These are phyloP conservation scores for Limnephilus auricula DNA, from an alignment of 2,888 invertebrate species.

Conservation along the genomic window DNA sequence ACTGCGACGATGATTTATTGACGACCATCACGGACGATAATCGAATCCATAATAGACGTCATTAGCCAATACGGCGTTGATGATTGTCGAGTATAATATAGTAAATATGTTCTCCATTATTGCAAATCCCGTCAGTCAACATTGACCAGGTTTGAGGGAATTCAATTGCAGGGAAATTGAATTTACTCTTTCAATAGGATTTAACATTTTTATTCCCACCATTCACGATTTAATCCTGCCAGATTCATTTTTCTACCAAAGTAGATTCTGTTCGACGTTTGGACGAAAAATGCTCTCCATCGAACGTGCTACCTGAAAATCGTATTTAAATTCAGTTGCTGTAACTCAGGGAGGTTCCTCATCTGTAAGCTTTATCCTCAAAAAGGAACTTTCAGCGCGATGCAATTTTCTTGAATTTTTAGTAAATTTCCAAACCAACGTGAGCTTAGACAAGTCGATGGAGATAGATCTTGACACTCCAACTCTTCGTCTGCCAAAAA, in stretches of 20 bases:
- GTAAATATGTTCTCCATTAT: not conserved
- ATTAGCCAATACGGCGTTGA: not conserved
- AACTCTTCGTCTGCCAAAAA: too few species aligned
- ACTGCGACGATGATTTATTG: constrained; percentile 21
- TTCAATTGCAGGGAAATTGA: not conserved
- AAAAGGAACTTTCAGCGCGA: not conserved
- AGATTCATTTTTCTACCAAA: not conserved
- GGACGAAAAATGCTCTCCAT: not conserved
- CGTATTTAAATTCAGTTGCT: not conserved
- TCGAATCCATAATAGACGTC: constrained; percentile 15
- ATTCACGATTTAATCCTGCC: not conserved
- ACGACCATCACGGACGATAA: not conserved
- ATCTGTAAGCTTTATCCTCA: not conserved
- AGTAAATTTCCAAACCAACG: not conserved
- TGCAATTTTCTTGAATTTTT: not conserved
- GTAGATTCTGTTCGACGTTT: too few species aligned
- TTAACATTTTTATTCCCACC: not conserved
- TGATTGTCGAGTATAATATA: constrained; percentile 11
- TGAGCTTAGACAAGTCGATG: not conserved
- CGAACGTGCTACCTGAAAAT: not conserved
- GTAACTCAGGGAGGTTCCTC: not conserved
- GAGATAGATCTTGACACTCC: not conserved
- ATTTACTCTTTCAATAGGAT: not conserved
- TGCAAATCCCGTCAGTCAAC: not conserved
- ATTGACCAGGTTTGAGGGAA: not conserved